Base-by-base conservation (phyloP, 1,140 invertebrate genomes). In the Rhopalosiphum maidis region DNA sequence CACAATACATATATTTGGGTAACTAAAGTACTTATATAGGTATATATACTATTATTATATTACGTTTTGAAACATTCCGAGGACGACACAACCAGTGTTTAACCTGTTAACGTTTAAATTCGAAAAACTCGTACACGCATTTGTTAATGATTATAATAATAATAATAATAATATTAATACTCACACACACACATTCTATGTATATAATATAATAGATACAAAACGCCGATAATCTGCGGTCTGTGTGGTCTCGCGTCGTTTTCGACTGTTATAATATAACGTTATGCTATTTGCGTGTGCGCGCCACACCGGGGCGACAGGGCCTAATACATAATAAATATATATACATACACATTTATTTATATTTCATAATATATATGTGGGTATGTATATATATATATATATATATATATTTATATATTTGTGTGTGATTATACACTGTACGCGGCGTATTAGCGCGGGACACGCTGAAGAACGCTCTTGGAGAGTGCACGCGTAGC, bases 211-310 rank as follows among this genome's bases (percentile, higher is more conserved):
- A 41, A 41, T 86, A 48, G 25, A 30, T 87, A 87, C 41, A 87
- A 87, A 30, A 86, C 41, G 43, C 43, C 82, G 82, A 85, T 85
- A 85, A 85, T 85, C 83, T 85, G 83, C 87, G 11, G 87, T 35
- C 18, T 90, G 88, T 90, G 88, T 90, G 88, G 54, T 91, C 90
- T 46, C 85, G 7, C 89, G 90, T 91, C 51, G 48, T 22, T 91
- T 25, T 41, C 68, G 60, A 77, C 60, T 77, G 60, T 77, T 77
- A n/a, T 77, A 77, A 77, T 77, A 77, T 77, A 77, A 54, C 60
- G 60, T 23, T 60, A 55, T 90, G 51, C 21, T 25, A 37, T 90
- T 90, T 60, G 88, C 88, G 60, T 90, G 54, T 54, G n/a, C 46
- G 8, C 2, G 48, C 21, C 51, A 35, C 88, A n/a, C 30, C 15